Evolutionary conservation across 2,888 invertebrate genomes (phyloP), one percentile per base, ranked within the genome.

Genomic region (Dasypolia templi): DNA sequence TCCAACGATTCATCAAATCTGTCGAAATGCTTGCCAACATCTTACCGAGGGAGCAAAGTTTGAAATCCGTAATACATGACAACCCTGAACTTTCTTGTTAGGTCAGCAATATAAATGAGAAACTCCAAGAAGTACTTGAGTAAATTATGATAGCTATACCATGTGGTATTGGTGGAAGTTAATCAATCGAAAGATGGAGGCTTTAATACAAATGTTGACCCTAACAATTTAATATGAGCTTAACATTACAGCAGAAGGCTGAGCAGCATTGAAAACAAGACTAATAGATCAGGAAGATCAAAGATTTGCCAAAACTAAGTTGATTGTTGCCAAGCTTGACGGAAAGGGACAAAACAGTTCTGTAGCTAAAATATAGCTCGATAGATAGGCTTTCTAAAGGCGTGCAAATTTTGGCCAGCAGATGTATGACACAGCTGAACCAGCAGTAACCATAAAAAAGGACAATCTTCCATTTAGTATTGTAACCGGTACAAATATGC

Each of bases 1-100:
- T 78, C 65, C 66, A 59, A 69, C 75, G 77, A 86, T 87, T 86
- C 84, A 86, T 86, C 86, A 87, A 83, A 83, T 83, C 77, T 83
- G 86, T 78, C 79, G 72, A 80, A 86, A 81, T 68, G 80, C 58
- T 70, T 81, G 77, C 78, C 75, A 79, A 85, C 80, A 77, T 75
- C 70, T 79, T 67, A 81, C 78, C 39, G 65, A 67, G 64, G 58
- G 77, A 74, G 75, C 53, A 64, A 87, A 85, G 67, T 86, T 87
- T 79, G 73, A 59, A 80, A 82, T 74, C 69, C 75, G 76, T 65
- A 65, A 77, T 74, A 85, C 81, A 76, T 76, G 64, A 75, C 69
- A 58, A 71, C 39, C 72, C 51, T 53, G 44, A 83, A 86, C 70
- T 87, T 83, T 79, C 64, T 72, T 56, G 72, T 69, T 32, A 66